phyloP scores from a whole-genome alignment of 2,113 vertebrate genomes.

The Myotis yumanensis region DNA sequence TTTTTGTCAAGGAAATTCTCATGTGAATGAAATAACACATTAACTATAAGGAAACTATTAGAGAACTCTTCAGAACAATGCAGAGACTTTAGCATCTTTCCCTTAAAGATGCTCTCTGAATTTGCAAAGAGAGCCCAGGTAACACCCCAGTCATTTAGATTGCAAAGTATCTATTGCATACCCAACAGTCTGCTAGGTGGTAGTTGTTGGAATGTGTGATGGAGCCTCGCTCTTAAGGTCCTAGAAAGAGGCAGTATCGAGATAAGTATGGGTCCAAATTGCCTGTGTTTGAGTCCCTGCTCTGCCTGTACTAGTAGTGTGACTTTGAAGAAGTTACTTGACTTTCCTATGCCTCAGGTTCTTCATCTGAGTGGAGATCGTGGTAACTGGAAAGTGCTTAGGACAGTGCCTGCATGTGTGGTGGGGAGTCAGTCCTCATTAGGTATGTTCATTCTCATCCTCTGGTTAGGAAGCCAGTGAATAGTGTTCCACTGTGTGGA shows the following conservation, averaged over 20 bases:
- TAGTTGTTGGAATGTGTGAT: background rate
- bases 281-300: background rate
- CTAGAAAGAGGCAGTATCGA: background rate
- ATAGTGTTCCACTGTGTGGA: background rate
- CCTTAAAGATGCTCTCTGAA: background rate
- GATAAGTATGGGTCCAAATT: background rate
- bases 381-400: background rate
- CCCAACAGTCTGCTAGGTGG: background rate
- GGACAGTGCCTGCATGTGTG: background rate
- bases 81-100: background rate
- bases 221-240: background rate
- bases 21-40: constrained; percentile 29
- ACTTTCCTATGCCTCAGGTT: background rate
- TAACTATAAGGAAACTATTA: background rate
- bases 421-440: no score
- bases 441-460: background rate
- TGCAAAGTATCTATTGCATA: background rate
- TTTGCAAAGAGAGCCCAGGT: background rate
- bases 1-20: background rate
- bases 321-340: background rate
- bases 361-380: background rate
- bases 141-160: background rate
- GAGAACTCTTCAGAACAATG: background rate
- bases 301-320: background rate
- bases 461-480: background rate